A percentile compares a stretch with the other conserved stretches of the same genome.
phyloP scores from a whole-genome alignment of 2,113 vertebrate species.

The Oryzias javanicus region DNA sequence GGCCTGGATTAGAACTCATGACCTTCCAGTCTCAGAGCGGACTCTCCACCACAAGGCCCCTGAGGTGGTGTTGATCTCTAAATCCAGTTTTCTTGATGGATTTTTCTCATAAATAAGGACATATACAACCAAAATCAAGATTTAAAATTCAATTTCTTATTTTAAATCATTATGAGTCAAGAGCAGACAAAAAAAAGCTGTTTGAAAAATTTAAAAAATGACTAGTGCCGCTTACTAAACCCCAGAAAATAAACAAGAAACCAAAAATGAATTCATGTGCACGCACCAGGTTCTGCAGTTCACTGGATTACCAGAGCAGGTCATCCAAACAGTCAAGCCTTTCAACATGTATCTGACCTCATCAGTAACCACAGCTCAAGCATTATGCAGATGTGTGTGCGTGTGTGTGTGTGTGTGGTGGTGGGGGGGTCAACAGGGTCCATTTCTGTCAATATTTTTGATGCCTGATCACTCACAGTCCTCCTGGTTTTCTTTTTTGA shows the following conservation, averaged over 20 bases:
- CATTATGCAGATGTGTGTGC: slow-evolving; percentile 69
- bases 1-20: too few species aligned
- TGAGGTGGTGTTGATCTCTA: too few species aligned
- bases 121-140: too few species aligned
- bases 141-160: too few species aligned
- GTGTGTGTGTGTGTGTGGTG: slow-evolving; percentile 55
- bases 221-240: background rate
- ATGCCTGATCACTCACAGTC: slow-evolving; percentile 47
- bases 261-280: slow-evolving; percentile 29
- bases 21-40: too few species aligned
- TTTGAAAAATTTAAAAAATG: too few species aligned
- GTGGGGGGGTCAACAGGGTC: slow-evolving; percentile 53
- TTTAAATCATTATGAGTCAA: too few species aligned
- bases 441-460: slow-evolving; percentile 55
- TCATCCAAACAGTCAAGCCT: slow-evolving; percentile 34
- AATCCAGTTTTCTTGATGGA: too few species aligned
- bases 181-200: too few species aligned
- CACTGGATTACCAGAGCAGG: slow-evolving; percentile 30
- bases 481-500: slow-evolving; percentile 7
- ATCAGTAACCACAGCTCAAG: slow-evolving; percentile 68
- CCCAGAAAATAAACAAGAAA: slow-evolving; percentile 10
- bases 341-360: slow-evolving; percentile 61
- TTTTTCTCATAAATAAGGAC: too few species aligned
- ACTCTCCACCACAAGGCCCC: too few species aligned
- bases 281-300: slow-evolving; percentile 26